Evolutionary conservation across 2,888 invertebrate genomes (phyloP), one percentile per base, ranked within the genome.

Genomic region (Merodon equestris): DNA sequence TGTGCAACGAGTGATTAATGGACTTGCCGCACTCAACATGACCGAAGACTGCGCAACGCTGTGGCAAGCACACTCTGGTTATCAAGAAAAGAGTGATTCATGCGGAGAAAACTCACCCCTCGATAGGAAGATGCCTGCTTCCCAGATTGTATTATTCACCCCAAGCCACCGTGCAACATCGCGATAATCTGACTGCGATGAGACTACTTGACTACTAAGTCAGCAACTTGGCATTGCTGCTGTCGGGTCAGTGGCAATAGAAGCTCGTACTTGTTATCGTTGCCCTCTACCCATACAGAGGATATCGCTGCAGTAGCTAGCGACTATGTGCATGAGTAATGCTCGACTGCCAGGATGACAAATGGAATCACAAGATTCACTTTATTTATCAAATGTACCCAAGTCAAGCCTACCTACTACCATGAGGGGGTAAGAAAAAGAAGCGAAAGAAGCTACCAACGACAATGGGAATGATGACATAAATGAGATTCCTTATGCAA

Each of bases 331-430:
- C 81, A 83, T 84, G 85, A 85, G 84, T 84, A 85, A 84, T 85
- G 84, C 82, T 82, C 82, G 82, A 82, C 73, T 82, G 84, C 72
- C 84, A 83, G 73, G 81, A 83, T 85, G 85, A 85, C 85, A 85
- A 85, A 85, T 85, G 85, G 83, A 84, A 84, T 84, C 83, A 83
- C 83, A 83, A 81, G 82, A 84, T 82, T 83, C 84, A 79, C 82
- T 82, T 81, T 82, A 84, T 84, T 84, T 84, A 84, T 84, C 84
- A 84, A 83, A 68, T 63, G 67, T 58, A 68, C 57, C 47, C 68
- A 74, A 73, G 58, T 74, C 73, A 79, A 79, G 74, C 68, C 79
- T 68, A 79, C 58, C 63, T n/a, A 72, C 68, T 54, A 70, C 42
- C 48, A 27, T 42, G 63, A 47, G 70, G 27, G 60, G 10, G 13